phyloP scores from a whole-genome alignment of 2,113 vertebrate genomes.

The Gobio gobio region DNA sequence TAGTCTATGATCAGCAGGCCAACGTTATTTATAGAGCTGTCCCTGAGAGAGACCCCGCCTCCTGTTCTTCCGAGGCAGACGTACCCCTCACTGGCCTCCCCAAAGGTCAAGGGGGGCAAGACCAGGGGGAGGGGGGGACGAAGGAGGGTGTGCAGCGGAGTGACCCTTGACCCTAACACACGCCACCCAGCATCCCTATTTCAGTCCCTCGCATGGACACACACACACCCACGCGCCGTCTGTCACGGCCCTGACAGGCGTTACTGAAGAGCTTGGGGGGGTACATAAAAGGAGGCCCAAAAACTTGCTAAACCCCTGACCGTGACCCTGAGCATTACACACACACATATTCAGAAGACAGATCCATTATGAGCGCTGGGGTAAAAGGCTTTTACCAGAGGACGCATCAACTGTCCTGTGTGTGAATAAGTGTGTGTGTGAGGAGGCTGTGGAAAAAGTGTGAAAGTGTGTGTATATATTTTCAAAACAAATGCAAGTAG shows the following conservation, averaged over 20 bases:
- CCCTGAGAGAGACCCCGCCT: neutral
- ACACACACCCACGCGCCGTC: conserved; percentile 55
- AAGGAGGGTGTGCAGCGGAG: conserved; percentile 14
- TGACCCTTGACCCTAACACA: conserved; percentile 60
- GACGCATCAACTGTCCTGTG: conserved; percentile 13
- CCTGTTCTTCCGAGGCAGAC: conserved; percentile 24
- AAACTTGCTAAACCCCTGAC: conserved; percentile 50
- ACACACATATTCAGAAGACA: conserved; percentile 45
- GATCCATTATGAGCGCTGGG: conserved; percentile 37
- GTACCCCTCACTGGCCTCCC: conserved; percentile 27
- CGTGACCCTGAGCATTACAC: conserved; percentile 47
- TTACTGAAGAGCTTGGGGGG: conserved; percentile 49
- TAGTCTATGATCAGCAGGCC: conserved; percentile 4
- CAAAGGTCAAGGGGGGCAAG: conserved; percentile 35
- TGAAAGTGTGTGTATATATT: neutral
- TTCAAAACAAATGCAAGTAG: conserved; percentile 22
- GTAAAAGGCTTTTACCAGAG: conserved; percentile 1
- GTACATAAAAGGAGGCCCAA: conserved; percentile 42
- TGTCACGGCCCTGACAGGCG: conserved; percentile 54
- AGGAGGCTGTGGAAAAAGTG: neutral
- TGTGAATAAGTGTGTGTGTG: conserved; percentile 8
- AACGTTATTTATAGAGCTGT: conserved; percentile 32
- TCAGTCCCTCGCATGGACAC: conserved; percentile 38
- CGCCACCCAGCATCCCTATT: conserved; percentile 55
- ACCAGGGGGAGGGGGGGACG: neutral